Conservation (phyloP, 2,888 invertebrate species). For the Mesoligia furuncula region DNA sequence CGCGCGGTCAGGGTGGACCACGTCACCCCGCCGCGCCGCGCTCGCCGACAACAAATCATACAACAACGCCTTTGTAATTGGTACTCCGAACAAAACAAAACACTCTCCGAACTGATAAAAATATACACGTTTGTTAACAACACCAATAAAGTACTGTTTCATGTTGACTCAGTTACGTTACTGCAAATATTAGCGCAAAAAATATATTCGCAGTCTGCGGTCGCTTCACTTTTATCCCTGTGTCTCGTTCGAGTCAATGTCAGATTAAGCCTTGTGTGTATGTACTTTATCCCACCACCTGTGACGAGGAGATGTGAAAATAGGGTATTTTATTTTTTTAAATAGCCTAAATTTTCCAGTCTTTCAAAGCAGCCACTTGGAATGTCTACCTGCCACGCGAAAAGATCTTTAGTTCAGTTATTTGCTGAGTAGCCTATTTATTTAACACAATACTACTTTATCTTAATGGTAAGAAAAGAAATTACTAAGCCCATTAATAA, state of each 20-base stretch:
- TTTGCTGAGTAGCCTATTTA: slow-evolving; percentile 18
- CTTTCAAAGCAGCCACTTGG: slow-evolving; percentile 25
- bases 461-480: not conserved
- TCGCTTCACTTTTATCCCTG: slow-evolving; percentile 65
- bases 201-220: slow-evolving; percentile 38
- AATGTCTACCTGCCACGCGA: slow-evolving; percentile 38
- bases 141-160: slow-evolving; percentile 55
- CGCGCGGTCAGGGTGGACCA: slow-evolving; percentile 26
- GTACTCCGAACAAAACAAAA: slow-evolving; percentile 42
- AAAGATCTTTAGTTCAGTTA: slow-evolving; percentile 30
- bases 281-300: slow-evolving; percentile 78
- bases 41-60: slow-evolving; percentile 42
- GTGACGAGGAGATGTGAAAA: slow-evolving; percentile 70
- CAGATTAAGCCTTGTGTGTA: slow-evolving; percentile 76
- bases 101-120: slow-evolving; percentile 56
- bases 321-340: slow-evolving; percentile 67
- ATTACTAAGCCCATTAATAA: not conserved
- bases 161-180: slow-evolving; percentile 49
- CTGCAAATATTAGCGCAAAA: slow-evolving; percentile 56
- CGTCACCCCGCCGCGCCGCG: slow-evolving; percentile 8
- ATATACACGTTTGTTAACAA: slow-evolving; percentile 49
- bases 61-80: slow-evolving; percentile 63
- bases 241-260: slow-evolving; percentile 73
- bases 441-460: not conserved
- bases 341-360: slow-evolving; percentile 58